Base-by-base conservation (phyloP, 2,888 invertebrate species). In the Xestia c-nigrum region DNA sequence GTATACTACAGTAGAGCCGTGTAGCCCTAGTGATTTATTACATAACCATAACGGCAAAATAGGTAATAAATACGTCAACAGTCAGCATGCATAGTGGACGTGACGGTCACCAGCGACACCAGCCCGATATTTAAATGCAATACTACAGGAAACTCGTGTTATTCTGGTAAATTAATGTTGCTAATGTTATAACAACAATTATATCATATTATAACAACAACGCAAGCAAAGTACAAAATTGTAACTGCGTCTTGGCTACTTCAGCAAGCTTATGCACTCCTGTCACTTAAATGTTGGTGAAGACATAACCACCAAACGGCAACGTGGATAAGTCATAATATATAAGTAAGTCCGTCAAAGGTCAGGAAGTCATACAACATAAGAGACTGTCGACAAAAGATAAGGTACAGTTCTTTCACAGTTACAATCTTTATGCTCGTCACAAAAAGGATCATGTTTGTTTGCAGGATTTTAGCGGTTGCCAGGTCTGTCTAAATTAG, bases 21-120 rank as follows among this genome's bases (percentile, higher is more conserved):
- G 24, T 46, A 24, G 9, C 40, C 47, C 59, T 76, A 19, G 65
- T 77, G n/a, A 76, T 57, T 21, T 43, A 31, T 73, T 19, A 46
- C 46, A 46, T 71, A 57, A 73, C 14, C 19, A 4, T 31, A 59
- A 31, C 7, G 19, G 4, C 59, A 19, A 31, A 0, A 24, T 55
- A 57, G 24, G 24, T 24, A 57, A 19, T 38, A 5, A 47, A n/a
- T 38, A 5, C 47, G 21, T 40, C 24, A 52, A 50, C 24, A 19
- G 24, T 31, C 31, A 52, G 21, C 73, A 57, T 16, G 6, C 16
- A 7, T 31, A 24, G 3, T 59, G 24, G 24, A 31, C 31, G 19
- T 61, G 14, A 5, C 61, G 61, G 38, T 38, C 19, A 59, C 31
- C 4, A 61, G 38, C 9, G 38, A 38, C 19, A 59, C 31, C 4